These are phyloP conservation scores for Microctonus hyperodae DNA, from an alignment of 2,888 invertebrate genomes.

Conservation along the genomic window DNA sequence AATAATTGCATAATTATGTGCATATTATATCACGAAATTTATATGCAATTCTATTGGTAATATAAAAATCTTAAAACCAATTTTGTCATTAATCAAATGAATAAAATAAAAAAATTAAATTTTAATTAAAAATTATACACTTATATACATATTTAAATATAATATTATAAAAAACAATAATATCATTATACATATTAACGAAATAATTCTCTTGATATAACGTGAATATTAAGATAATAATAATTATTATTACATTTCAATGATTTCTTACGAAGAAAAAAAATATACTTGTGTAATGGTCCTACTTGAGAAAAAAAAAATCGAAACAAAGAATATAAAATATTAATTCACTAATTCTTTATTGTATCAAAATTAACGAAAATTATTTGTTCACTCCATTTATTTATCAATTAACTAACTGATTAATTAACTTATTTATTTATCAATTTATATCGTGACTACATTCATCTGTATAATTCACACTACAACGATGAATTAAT, in stretches of 20 bases:
- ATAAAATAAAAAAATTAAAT: no score
- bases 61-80: background rate
- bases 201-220: constrained; percentile 36
- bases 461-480: background rate
- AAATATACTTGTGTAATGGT: constrained; percentile 35
- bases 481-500: background rate
- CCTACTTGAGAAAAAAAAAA: constrained; percentile 3
- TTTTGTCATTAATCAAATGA: constrained; percentile 2
- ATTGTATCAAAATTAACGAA: background rate
- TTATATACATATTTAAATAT: constrained; percentile 31
- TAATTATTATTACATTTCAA: constrained; percentile 46
- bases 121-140: constrained; percentile 24
- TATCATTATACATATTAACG: constrained; percentile 9
- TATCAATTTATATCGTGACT: no score
- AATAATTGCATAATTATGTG: constrained; percentile 1
- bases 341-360: constrained; percentile 27
- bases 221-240: constrained; percentile 42
- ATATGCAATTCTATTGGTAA: constrained; percentile 4
- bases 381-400: background rate
- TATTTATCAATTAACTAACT: no score
- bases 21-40: constrained; percentile 8
- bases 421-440: no score
- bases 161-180: constrained; percentile 15
- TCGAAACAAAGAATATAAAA: constrained; percentile 16
- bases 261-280: constrained; percentile 57